These are phyloP conservation scores for Thamnaconus septentrionalis DNA, from an alignment of 2,113 vertebrate species.

Conservation along the genomic window DNA sequence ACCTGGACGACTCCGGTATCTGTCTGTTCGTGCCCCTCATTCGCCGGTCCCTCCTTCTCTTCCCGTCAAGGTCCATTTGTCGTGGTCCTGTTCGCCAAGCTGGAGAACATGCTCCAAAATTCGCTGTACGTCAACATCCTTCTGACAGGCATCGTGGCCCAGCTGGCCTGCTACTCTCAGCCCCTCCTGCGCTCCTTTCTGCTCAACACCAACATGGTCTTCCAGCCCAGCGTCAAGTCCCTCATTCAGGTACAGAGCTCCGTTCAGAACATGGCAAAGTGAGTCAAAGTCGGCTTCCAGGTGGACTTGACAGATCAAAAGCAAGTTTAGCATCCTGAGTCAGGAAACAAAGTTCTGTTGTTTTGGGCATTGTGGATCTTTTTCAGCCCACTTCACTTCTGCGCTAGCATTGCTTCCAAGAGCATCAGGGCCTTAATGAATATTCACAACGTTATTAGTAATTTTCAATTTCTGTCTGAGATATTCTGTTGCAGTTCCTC, in stretches of 20 bases:
- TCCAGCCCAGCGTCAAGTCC: slow-evolving; percentile 97
- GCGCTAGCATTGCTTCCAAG: slow-evolving; percentile 22
- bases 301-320: too few relatives aligned
- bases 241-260: slow-evolving; percentile 86
- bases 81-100: slow-evolving; percentile 88
- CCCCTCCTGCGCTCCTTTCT: slow-evolving; percentile 96
- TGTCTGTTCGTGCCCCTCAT: too few relatives aligned
- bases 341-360: too few relatives aligned
- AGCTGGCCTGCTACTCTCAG: slow-evolving; percentile 94
- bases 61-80: slow-evolving; percentile 87
- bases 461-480: too few relatives aligned
- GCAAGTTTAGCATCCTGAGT: not conserved
- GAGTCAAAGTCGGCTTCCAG: too few relatives aligned
- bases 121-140: slow-evolving; percentile 96
- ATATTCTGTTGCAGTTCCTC: not conserved
- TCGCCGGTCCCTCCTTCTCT: not conserved
- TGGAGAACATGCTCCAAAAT: slow-evolving; percentile 98
- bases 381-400: slow-evolving; percentile 41
- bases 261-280: not conserved
- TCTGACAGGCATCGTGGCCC: slow-evolving; percentile 92
- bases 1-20: too few relatives aligned
- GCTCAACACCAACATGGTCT: slow-evolving; percentile 99
- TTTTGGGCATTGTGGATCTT: slow-evolving; percentile 6
- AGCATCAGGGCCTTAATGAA: not conserved
- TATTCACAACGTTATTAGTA: too few relatives aligned